phyloP scores from a whole-genome alignment of 2,797 vertebrate genomes.

The Gobionotothen gibberifrons region DNA sequence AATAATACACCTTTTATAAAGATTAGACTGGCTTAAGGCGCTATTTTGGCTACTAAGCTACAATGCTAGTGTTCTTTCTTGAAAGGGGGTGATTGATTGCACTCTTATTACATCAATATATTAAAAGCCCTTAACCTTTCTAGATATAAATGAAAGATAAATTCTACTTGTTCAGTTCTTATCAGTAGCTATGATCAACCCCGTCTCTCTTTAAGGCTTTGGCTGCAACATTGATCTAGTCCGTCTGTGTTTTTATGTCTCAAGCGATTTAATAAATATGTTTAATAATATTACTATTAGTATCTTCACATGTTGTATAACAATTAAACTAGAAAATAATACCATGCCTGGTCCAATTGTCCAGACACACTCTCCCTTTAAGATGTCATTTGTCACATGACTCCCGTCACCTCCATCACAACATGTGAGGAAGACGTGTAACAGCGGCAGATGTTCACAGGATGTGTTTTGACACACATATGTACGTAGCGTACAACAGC shows the following conservation, averaged over 20 bases:
- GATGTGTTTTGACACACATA: background rate
- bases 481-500: background rate
- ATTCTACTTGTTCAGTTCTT: background rate
- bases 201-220: background rate
- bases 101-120: background rate
- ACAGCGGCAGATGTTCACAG: constrained; percentile 31
- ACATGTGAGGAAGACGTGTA: constrained; percentile 11
- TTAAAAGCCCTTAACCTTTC: background rate
- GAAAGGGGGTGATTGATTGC: background rate
- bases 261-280: background rate
- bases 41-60: background rate
- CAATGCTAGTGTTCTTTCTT: background rate
- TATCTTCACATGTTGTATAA: background rate
- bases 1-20: too few relatives aligned
- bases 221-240: background rate
- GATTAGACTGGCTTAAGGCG: background rate
- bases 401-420: constrained; percentile 12
- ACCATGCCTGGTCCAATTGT: background rate
- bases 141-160: background rate
- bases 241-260: background rate
- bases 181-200: background rate
- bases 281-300: background rate
- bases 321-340: background rate
- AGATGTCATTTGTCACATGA: background rate
- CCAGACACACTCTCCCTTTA: background rate